These are phyloP conservation scores for Tinamus major DNA, from an alignment of 2,797 vertebrate genomes.

Conservation along the genomic window DNA sequence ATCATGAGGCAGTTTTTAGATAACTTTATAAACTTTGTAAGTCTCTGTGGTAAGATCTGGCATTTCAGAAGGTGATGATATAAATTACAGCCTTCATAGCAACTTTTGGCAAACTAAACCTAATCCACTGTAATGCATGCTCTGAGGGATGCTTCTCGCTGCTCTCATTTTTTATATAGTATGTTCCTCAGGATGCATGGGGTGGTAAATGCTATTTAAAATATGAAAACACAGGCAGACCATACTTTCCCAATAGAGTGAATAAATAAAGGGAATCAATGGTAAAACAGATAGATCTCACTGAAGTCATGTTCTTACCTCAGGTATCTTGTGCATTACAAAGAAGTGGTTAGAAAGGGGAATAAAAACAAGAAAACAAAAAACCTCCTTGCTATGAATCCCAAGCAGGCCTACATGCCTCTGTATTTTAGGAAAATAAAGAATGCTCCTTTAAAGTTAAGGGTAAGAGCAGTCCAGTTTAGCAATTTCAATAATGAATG, in stretches of 20 bases:
- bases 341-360: not conserved
- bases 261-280: not conserved
- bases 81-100: not conserved
- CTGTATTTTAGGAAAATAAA: constrained; percentile 7
- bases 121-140: not conserved
- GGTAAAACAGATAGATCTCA: not conserved
- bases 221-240: not conserved
- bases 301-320: not conserved
- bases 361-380: not conserved
- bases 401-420: not conserved
- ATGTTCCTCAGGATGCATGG: rapidly evolving
- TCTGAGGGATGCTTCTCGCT: not conserved
- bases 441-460: not conserved
- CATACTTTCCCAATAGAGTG: not conserved
- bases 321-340: not conserved
- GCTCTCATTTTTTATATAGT: not conserved
- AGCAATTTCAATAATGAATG: not conserved
- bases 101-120: not conserved
- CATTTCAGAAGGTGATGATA: not conserved
- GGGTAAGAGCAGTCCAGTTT: not conserved
- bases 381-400: not conserved
- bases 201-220: not conserved
- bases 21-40: not conserved
- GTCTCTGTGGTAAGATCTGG: not conserved
- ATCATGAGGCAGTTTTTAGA: not conserved